phyloP scores from a whole-genome alignment of 92 coral and sea anemone genomes.

The Pocillopora meandrina region DNA sequence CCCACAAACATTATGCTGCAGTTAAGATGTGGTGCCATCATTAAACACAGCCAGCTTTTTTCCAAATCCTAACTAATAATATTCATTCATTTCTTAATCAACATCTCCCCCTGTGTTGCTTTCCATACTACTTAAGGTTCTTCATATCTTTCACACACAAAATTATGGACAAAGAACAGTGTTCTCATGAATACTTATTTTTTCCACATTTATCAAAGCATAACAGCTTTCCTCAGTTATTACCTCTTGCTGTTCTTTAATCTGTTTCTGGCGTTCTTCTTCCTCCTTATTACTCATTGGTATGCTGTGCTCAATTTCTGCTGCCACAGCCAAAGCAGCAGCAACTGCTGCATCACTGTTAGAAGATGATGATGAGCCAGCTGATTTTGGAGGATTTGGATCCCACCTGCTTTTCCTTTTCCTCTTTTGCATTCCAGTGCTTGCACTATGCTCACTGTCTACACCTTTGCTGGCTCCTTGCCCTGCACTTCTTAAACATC shows the following conservation, averaged over 20 bases:
- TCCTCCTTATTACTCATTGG: slow-evolving; percentile 79
- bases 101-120: no score
- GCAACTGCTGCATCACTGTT: slow-evolving; percentile 81
- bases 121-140: no score
- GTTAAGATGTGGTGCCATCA: no score
- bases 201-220: no score
- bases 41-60: no score
- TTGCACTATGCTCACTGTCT: slow-evolving; percentile 15
- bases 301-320: slow-evolving; percentile 77
- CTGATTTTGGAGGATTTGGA: slow-evolving; percentile 6
- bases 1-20: no score
- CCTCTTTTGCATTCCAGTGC: slow-evolving; percentile 45
- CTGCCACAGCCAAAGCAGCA: slow-evolving; percentile 72
- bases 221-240: neutral
- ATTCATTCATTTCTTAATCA: no score
- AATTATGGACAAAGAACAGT: no score
- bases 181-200: no score
- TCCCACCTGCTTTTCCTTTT: slow-evolving; percentile 85
- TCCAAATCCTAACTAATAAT: no score
- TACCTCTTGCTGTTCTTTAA: slow-evolving; percentile 93
- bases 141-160: no score
- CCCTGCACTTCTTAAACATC: slow-evolving; percentile 3
- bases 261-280: slow-evolving; percentile 85
- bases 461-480: slow-evolving; percentile 3
- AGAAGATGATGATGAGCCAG: slow-evolving; percentile 38